Evolutionary conservation across 2,888 invertebrate genomes (phyloP), one percentile per base, ranked within the genome.

Genomic region (Stegophylla sp.): DNA sequence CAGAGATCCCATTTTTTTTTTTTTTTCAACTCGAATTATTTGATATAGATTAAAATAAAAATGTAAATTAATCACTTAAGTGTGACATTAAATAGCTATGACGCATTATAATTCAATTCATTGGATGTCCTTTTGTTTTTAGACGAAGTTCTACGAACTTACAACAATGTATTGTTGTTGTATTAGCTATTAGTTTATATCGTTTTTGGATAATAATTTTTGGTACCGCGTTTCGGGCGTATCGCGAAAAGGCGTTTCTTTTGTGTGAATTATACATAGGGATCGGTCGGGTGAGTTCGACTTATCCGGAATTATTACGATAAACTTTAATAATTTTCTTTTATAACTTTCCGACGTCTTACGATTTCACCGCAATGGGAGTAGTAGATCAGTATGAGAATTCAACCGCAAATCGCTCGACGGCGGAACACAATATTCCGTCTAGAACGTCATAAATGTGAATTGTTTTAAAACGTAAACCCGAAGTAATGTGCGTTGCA

Each of bases 261-360:
- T n/a, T n/a, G n/a, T n/a, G 20, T 15, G 34, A 71, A 71, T 53
- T 53, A 15, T 71, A 41, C 34, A n/a, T n/a, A n/a, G 34, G 20
- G 34, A n/a, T n/a, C n/a, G 41, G 51, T 69, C n/a, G 51, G 51
- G 71, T 71, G 34, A 7, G 34, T 41, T 34, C 34, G 53, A 41
- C 71, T 53, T 53, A 34, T 20, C 20, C 15, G 41, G 20, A 71
- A 71, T 48, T 34, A 41, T 71, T n/a, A 34, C 20, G 23, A 41
- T 20, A 20, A 71, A 71, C 9, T 53, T 53, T 23, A 53, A 71
- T 34, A 3, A 71, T 71, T 53, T 71, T 53, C 10, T 53, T 34
- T 71, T 53, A 53, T 23, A 15, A 4, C 51, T 69, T 34, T 51
- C 13, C 69, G n/a, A 41, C 20, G 23, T 23, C 20, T 15, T 53